These are phyloP conservation scores for Carassius auratus DNA, from an alignment of 2,113 vertebrate species.

Conservation along the genomic window DNA sequence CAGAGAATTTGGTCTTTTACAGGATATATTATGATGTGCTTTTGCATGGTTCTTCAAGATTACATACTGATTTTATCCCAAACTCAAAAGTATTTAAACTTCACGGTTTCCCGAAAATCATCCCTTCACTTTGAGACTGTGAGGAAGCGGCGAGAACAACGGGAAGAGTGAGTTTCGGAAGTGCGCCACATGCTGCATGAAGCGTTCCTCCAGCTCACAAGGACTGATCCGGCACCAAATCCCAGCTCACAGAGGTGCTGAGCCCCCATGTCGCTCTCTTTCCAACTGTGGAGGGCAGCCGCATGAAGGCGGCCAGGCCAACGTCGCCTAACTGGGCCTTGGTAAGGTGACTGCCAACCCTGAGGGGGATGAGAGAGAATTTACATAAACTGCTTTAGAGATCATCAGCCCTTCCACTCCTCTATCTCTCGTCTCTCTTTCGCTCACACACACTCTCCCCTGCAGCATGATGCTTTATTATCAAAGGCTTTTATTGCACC, in stretches of 20 bases:
- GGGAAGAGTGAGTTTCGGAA: conserved; percentile 1
- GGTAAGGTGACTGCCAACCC: conserved; percentile 70
- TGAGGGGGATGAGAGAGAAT: conserved; percentile 57
- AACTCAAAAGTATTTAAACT: conserved; percentile 14
- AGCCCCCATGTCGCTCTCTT: conserved; percentile 31
- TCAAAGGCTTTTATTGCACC: conserved; percentile 59
- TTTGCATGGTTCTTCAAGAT: conserved; percentile 16
- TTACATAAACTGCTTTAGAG: conserved; percentile 63
- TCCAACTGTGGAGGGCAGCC: conserved; percentile 51
- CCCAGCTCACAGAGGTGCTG: conserved; percentile 63
- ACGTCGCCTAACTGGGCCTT: conserved; percentile 63
- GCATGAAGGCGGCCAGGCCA: conserved; percentile 63
- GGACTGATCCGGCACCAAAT: conserved; percentile 70
- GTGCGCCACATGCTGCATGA: conserved; percentile 41
- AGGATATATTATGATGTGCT: conserved; percentile 3
- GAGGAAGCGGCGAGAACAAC: background rate
- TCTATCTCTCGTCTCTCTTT: conserved; percentile 3
- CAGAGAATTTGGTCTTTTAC: background rate
- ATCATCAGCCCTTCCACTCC: conserved; percentile 44
- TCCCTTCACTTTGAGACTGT: background rate
- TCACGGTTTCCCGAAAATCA: conserved; percentile 3
- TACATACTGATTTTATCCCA: background rate
- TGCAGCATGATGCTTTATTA: conserved; percentile 52
- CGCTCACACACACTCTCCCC: background rate
- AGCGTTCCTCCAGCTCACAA: conserved; percentile 60